Evolutionary conservation across 2,113 vertebrate genomes (phyloP).

Genomic region (Clupea harengus): DNA sequence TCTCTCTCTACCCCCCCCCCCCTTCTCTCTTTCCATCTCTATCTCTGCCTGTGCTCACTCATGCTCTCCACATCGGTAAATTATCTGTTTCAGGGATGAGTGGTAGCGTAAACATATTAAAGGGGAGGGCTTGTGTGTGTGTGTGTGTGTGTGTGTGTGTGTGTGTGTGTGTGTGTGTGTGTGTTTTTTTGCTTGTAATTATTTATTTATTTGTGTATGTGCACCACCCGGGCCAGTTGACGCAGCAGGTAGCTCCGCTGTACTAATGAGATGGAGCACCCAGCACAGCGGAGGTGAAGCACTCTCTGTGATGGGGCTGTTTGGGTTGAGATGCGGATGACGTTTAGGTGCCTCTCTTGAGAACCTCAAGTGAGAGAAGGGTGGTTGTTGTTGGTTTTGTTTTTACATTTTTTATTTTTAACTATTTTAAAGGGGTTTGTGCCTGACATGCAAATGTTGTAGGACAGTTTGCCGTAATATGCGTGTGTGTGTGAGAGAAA

Average conservation of each 20-base stretch:
- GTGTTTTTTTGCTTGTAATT: slow-evolving; percentile 10
- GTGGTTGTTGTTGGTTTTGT: background rate
- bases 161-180: background rate
- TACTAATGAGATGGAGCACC: slow-evolving; percentile 10
- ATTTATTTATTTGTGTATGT: slow-evolving; percentile 32
- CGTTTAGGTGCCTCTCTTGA: background rate
- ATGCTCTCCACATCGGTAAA: slow-evolving; percentile 47
- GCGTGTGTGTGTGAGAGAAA: background rate
- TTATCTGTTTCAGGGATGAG: slow-evolving; percentile 54
- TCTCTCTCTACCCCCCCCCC: background rate
- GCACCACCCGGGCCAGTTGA: slow-evolving; percentile 20
- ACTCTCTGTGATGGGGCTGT: background rate
- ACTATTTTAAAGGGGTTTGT: too few species aligned
- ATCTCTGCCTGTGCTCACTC: slow-evolving; percentile 23
- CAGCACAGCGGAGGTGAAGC: slow-evolving; percentile 3
- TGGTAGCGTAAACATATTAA: slow-evolving; percentile 34
- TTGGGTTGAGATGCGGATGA: background rate
- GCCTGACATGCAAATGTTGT: too few species aligned
- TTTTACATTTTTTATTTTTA: background rate
- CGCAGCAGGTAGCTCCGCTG: slow-evolving; percentile 21
- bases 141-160: slow-evolving; percentile 16
- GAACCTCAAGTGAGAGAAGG: background rate
- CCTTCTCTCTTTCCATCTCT: slow-evolving; percentile 3
- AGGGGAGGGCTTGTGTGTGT: background rate
- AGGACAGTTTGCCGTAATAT: background rate